These are phyloP conservation scores for Engystomops pustulosus DNA, from an alignment of 2,113 vertebrate species.

Conservation along the genomic window DNA sequence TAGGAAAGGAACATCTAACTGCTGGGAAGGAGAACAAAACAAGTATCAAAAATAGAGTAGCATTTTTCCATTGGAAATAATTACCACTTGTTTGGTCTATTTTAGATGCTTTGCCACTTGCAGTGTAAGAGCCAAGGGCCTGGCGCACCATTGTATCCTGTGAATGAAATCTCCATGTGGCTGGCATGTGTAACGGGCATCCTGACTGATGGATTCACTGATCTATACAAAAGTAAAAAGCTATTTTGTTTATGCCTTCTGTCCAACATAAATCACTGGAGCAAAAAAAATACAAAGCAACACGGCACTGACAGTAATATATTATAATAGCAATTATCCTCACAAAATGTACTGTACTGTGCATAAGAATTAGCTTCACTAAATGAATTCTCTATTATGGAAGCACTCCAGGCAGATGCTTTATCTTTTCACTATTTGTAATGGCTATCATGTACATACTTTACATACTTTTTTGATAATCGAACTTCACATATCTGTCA, in stretches of 20 bases:
- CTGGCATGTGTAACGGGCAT: conserved; percentile 85
- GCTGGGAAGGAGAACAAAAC: background rate
- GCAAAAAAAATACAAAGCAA: conserved; percentile 95
- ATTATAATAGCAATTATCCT: too few species aligned
- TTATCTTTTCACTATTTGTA: too few species aligned
- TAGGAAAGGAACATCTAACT: background rate
- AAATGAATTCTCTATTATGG: too few species aligned
- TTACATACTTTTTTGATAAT: too few species aligned
- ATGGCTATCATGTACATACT: too few species aligned
- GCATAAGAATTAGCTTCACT: too few species aligned
- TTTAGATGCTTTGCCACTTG: conserved; percentile 89
- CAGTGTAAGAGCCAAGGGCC: conserved; percentile 94
- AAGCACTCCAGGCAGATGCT: too few species aligned
- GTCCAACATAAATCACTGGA: conserved; percentile 93
- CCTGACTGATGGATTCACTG: conserved; percentile 96
- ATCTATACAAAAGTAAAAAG: conserved; percentile 95
- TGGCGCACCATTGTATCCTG: conserved; percentile 99
- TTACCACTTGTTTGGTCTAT: conserved; percentile 1
- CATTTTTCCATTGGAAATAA: conserved; percentile 15
- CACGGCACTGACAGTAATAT: conserved; percentile 94
- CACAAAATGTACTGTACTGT: too few species aligned
- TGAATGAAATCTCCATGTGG: conserved; percentile 93
- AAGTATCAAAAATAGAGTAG: background rate
- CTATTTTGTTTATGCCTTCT: conserved; percentile 93
- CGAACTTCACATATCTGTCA: too few species aligned